A percentile compares a stretch with the other conserved stretches of the same genome.
Evolutionary conservation across 2,888 invertebrate species (phyloP).

Genomic region (Blomia tropicalis): DNA sequence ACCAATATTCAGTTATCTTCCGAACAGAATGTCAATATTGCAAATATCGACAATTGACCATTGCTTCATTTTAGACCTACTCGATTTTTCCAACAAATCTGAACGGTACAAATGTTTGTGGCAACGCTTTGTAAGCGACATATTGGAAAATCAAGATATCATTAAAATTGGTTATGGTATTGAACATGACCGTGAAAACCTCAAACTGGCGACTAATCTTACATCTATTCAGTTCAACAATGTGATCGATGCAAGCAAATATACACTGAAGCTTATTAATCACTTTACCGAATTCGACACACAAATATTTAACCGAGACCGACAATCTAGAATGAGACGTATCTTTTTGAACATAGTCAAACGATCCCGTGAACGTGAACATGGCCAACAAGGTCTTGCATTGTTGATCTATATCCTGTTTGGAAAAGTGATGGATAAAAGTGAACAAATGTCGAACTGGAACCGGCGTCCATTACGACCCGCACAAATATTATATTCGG

Average conservation of each 20-base stretch:
- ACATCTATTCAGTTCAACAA: not conserved
- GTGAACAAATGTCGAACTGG: slow-evolving; percentile 85
- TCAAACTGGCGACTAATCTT: not conserved
- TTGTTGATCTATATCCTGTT: slow-evolving; percentile 57
- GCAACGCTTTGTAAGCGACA: slow-evolving; percentile 28
- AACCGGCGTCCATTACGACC: slow-evolving; percentile 59
- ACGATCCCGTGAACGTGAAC: not conserved
- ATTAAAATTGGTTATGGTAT: slow-evolving; percentile 22
- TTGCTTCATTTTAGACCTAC: slow-evolving; percentile 63
- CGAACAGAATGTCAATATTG: slow-evolving; percentile 47
- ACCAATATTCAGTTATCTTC: slow-evolving; percentile 47
- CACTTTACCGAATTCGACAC: slow-evolving; percentile 28
- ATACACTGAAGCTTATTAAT: not conserved
- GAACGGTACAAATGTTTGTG: slow-evolving; percentile 39
- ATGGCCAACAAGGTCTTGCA: slow-evolving; percentile 44
- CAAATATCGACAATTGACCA: slow-evolving; percentile 57
- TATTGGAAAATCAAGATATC: slow-evolving; percentile 15
- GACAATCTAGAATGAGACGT: not conserved
- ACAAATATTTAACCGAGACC: not conserved
- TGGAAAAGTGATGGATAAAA: slow-evolving; percentile 59
- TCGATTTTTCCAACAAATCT: slow-evolving; percentile 35
- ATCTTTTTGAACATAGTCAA: not conserved
- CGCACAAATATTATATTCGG: slow-evolving; percentile 67
- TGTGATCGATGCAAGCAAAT: not conserved
- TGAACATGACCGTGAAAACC: slow-evolving; percentile 29